These are phyloP conservation scores for Ophion costatus DNA, from an alignment of 2,888 invertebrate genomes.

Conservation along the genomic window DNA sequence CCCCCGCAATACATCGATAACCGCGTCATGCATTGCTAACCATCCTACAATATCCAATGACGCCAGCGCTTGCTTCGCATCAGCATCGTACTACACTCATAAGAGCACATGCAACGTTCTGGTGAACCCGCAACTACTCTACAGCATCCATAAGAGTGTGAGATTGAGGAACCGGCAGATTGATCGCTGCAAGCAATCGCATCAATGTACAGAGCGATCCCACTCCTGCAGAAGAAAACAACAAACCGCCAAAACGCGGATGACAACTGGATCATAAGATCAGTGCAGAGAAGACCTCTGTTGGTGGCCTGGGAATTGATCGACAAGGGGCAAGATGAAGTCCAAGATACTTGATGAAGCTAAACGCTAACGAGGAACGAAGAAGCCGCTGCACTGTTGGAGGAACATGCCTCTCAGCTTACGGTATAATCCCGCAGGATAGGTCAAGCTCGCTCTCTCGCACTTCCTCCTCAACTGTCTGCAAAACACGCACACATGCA, in stretches of 20 bases:
- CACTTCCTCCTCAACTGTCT: neutral
- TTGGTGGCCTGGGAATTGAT: neutral
- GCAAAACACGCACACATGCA: neutral
- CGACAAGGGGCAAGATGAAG: neutral
- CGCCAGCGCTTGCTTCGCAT: neutral
- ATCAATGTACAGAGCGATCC: too few species aligned
- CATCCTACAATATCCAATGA: neutral
- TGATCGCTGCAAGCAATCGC: too few species aligned
- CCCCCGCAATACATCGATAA: neutral
- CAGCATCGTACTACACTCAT: too few species aligned
- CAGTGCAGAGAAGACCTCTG: neutral
- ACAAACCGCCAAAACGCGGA: neutral
- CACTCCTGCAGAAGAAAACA: too few species aligned
- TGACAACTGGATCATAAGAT: neutral
- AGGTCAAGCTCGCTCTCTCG: conserved; percentile 18
- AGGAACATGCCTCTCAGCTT: conserved; percentile 6
- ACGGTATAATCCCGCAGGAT: conserved; percentile 38
- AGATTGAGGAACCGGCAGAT: too few species aligned
- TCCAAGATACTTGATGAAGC: conserved; percentile 5
- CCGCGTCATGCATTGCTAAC: neutral
- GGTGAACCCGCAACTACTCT: too few species aligned
- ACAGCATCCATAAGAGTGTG: too few species aligned
- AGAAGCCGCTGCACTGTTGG: neutral
- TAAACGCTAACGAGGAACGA: neutral
- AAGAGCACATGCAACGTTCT: too few species aligned